phyloP scores from a whole-genome alignment of 2,888 invertebrate species.

The Eristalis arbustorum region DNA sequence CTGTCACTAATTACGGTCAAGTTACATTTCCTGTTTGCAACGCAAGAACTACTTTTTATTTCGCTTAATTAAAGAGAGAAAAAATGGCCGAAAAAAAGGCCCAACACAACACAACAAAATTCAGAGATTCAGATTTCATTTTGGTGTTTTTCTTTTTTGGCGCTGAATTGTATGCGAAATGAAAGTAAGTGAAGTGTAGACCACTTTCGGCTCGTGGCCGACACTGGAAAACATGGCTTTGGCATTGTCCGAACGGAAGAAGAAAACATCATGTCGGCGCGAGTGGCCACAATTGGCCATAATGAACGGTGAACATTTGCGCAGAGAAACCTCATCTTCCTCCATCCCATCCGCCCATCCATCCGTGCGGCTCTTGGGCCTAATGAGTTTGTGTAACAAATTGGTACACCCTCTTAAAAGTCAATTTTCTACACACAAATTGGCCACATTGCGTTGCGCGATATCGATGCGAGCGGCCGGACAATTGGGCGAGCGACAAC shows the following conservation, averaged over 20 bases:
- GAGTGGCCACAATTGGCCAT: conserved; percentile 13
- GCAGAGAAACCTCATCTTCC: not conserved
- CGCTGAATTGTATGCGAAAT: conserved; percentile 40
- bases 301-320: conserved; percentile 22
- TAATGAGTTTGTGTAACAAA: conserved; percentile 53
- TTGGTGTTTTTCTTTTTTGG: conserved; percentile 4
- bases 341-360: not conserved
- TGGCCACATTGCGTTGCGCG: conserved; percentile 1
- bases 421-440: conserved; percentile 22
- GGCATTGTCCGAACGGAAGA: not conserved
- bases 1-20: not conserved
- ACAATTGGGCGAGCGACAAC: conserved; percentile 6
- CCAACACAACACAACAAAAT: not conserved
- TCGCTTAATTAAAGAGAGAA: conserved; percentile 25
- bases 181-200: conserved; percentile 51
- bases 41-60: conserved; percentile 31
- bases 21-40: conserved; percentile 31
- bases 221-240: conserved; percentile 13
- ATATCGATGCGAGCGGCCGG: not conserved
- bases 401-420: conserved; percentile 25
- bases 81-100: not conserved
- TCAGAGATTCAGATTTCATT: not conserved
- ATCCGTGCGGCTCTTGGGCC: not conserved
- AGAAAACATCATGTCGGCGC: not conserved
- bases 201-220: conserved; percentile 20